Evolutionary conservation across 2,797 vertebrate genomes (phyloP).

Genomic region (Steatocranus sp.): DNA sequence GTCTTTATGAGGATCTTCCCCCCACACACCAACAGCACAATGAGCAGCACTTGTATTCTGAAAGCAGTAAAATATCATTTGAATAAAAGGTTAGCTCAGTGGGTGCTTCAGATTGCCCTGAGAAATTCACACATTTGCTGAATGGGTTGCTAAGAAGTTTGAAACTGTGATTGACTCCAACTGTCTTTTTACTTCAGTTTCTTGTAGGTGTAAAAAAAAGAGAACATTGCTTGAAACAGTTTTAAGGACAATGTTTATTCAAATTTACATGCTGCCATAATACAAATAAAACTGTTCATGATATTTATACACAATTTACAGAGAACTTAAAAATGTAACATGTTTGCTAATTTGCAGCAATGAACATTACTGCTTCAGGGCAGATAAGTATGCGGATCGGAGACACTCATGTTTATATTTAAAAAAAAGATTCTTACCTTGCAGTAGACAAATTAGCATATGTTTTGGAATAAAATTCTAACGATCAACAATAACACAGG

Average conservation of each 20-base stretch:
- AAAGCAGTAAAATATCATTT: slow-evolving; percentile 61
- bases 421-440: slow-evolving; percentile 16
- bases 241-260: slow-evolving; percentile 73
- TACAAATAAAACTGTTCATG: slow-evolving; percentile 61
- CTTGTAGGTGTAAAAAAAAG: background rate
- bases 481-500: slow-evolving; percentile 3
- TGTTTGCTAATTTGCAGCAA: slow-evolving; percentile 26
- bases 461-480: slow-evolving; percentile 18
- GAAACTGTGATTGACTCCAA: background rate
- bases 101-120: slow-evolving; percentile 1
- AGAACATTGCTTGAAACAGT: slow-evolving; percentile 22
- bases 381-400: slow-evolving; percentile 18
- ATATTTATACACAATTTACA: slow-evolving; percentile 76
- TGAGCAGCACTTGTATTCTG: slow-evolving; percentile 50
- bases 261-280: slow-evolving; percentile 74
- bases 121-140: slow-evolving; percentile 43
- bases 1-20: slow-evolving; percentile 56
- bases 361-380: background rate
- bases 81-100: slow-evolving; percentile 64
- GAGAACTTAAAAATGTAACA: slow-evolving; percentile 29
- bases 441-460: slow-evolving; percentile 17
- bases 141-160: slow-evolving; percentile 17
- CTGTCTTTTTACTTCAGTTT: background rate
- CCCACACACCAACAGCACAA: slow-evolving; percentile 58
- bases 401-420: slow-evolving; percentile 14